phyloP scores from a whole-genome alignment of 1,140 invertebrate genomes.

The Thaumatotibia leucotreta region DNA sequence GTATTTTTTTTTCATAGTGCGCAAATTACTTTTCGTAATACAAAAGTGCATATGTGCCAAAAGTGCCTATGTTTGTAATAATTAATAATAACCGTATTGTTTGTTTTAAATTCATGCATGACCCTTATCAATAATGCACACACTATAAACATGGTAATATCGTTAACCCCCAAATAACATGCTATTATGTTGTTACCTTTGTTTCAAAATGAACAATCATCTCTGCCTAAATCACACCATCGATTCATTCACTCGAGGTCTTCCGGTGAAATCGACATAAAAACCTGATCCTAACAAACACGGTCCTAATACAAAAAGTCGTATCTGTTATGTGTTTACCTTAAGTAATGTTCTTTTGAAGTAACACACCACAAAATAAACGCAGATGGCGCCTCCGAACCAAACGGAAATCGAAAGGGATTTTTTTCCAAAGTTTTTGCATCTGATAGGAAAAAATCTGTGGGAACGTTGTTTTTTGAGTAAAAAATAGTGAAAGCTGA shows the following conservation, averaged over 20 bases:
- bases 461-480: slow-evolving; percentile 45
- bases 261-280: slow-evolving; percentile 63
- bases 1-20: too few relatives aligned
- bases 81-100: too few relatives aligned
- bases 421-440: slow-evolving; percentile 38
- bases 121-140: too few relatives aligned
- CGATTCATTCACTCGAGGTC: slow-evolving; percentile 30
- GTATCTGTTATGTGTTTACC: neutral
- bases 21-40: too few relatives aligned
- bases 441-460: slow-evolving; percentile 51
- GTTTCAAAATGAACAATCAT: neutral
- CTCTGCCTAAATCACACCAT: slow-evolving; percentile 28
- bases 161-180: neutral
- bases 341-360: neutral
- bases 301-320: neutral
- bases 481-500: slow-evolving; percentile 56
- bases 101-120: too few relatives aligned
- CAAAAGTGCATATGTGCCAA: too few relatives aligned
- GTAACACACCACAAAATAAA: slow-evolving; percentile 42
- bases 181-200: neutral
- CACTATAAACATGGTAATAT: neutral
- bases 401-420: slow-evolving; percentile 67
- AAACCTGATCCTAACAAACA: slow-evolving; percentile 63
- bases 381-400: slow-evolving; percentile 62
- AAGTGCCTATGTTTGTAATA: too few relatives aligned